A percentile compares a stretch with the other conserved stretches of the same genome.
phyloP scores from a whole-genome alignment of 2,113 vertebrate genomes.

The Oreochromis tanganicae region DNA sequence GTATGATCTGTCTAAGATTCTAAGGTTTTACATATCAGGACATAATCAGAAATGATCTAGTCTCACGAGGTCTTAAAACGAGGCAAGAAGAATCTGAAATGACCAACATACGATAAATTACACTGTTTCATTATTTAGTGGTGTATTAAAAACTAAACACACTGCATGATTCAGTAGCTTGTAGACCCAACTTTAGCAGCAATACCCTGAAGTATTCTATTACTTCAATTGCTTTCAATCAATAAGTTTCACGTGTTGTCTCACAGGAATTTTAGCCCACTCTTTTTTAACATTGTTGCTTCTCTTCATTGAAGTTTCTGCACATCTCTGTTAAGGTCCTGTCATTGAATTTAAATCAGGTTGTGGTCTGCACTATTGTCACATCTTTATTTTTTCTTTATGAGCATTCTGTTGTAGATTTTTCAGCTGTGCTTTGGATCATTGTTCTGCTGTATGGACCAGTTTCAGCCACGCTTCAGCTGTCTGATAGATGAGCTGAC shows the following conservation, averaged over 20 bases:
- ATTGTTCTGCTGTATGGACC: background rate
- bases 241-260: background rate
- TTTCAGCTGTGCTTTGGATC: background rate
- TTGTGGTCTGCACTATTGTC: background rate
- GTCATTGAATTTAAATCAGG: background rate
- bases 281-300: background rate
- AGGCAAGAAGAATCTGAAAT: background rate
- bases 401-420: background rate
- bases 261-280: background rate
- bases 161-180: background rate
- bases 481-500: background rate
- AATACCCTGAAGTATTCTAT: background rate
- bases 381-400: background rate
- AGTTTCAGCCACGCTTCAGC: background rate
- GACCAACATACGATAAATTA: background rate
- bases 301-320: background rate
- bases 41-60: background rate
- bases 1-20: background rate
- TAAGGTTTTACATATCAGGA: background rate
- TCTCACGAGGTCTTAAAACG: background rate
- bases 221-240: background rate
- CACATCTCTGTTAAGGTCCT: background rate
- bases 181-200: background rate
- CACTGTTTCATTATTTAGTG: background rate
- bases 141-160: background rate